Evolutionary conservation across 2,888 invertebrate genomes (phyloP), one percentile per base, ranked within the genome.

Genomic region (Watsonalla cultraria): DNA sequence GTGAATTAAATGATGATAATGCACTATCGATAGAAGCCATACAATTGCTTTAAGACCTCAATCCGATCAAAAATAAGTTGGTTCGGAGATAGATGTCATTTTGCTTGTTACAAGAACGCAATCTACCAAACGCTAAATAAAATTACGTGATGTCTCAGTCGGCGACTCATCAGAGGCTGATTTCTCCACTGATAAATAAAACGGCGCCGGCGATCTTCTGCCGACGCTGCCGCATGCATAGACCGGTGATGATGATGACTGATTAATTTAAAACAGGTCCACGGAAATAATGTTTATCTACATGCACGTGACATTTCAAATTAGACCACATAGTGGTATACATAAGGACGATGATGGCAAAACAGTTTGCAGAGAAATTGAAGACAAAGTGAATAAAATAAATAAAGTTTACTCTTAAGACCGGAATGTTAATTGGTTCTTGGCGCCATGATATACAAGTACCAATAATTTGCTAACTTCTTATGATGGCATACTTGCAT

Each of bases 101-200:
- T 24, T 24, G 24, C 24, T 24, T 24, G 24, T 24, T 2, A 24
- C 24, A 42, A 42, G 42, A 42, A 11, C 42, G 11, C 11, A 11
- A 11, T 11, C 11, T 11, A 42, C 11, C 11, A 11, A 8, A 42
- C 11, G 42, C 42, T 11, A 11, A 7, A 42, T 11, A 51, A 46
- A 46, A 15, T 51, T 46, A 51, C 51, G 51, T 51, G 35, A 37
- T 46, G 51, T 51, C 15, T 46, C 42, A 46, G 51, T 62, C 61
- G 46, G 55, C 60, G 60, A 64, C 61, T 50, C 39, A 15, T 35
- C 47, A 42, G 53, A 45, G 54, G 58, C 59, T 58, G 60, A 60
- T 62, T 63, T 60, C 60, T 61, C 65, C 11, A 42, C 42, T 42
- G 42, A 42, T 42, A 42, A 42, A 42, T 42, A 42, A 42, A 42